Evolutionary conservation across 2,113 vertebrate species (phyloP), one percentile per base, ranked within the genome.

Genomic region (Columba livia): DNA sequence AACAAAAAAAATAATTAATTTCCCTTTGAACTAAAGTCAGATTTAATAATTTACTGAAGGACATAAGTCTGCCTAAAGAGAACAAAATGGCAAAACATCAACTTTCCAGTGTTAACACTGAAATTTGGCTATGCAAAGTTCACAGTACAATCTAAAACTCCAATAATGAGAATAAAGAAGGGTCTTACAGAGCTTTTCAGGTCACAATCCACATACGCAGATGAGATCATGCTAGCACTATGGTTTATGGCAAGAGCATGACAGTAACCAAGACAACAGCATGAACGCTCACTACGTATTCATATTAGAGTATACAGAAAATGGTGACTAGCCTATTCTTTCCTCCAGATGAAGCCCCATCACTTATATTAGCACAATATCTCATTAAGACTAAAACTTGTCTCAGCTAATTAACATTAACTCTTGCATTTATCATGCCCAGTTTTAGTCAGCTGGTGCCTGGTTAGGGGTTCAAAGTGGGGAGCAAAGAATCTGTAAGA

Each of bases 211-310:
- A 85, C 50, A 36, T 17, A 26, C 42, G 42, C 42, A 85, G 77
- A 88, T 90, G 79, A 81, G 48, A 64, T 66, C 51, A 38, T 32
- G 47, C 32, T 44, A 93, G 47, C 50, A 44, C 48, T 69, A 56
- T 15, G 56, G 69, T 74, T 84, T 5, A 12, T 81, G 29, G 56
- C 61, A 79, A 75, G 19, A 90, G 61, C 53, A 61, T 20, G 53
- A 53, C 79, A 72, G 89, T 85, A 92, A 94, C 80, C 61, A 75
- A 65, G 95, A 94, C 65, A 79, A 81, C 65, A 79, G 57, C 15
- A 72, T 32, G 89, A 84, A 89, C 23, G 34, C 65, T 71, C 87
- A 38, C 44, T 79, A 29, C 42, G n/a, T 64, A 90, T 86, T 86
- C 18, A 19, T 70, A 14, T 44, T 62, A 60, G 48, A 53, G 48